phyloP scores from a whole-genome alignment of 2,113 vertebrate genomes.

The Chionodraco myersi region DNA sequence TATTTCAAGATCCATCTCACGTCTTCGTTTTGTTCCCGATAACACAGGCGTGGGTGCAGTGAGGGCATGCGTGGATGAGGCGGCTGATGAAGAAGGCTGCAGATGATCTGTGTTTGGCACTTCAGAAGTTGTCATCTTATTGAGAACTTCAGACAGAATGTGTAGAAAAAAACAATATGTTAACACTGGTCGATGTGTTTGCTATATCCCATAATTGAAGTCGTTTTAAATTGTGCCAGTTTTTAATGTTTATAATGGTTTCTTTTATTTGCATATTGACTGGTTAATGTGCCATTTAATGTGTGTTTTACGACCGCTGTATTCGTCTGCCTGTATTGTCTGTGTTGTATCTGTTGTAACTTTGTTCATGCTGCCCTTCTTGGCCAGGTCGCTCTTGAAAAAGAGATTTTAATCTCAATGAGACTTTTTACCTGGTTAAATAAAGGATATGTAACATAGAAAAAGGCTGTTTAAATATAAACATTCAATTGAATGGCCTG shows the following conservation, averaged over 20 bases:
- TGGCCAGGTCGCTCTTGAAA: too few relatives aligned
- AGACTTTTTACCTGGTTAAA: too few relatives aligned
- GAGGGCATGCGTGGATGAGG: background rate
- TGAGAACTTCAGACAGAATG: conserved; percentile 51
- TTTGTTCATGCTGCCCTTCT: too few relatives aligned
- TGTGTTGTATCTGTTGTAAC: too few relatives aligned
- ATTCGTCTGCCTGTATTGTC: too few relatives aligned
- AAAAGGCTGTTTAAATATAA: background rate
- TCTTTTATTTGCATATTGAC: too few relatives aligned
- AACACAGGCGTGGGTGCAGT: background rate
- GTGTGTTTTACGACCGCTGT: too few relatives aligned
- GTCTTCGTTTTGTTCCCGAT: conserved; percentile 60
- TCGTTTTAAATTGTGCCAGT: too few relatives aligned
- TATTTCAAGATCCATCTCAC: conserved; percentile 7
- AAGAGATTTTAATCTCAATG: too few relatives aligned
- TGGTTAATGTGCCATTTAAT: too few relatives aligned
- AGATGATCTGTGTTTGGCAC: conserved; percentile 18
- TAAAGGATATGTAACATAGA: background rate
- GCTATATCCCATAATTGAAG: too few relatives aligned
- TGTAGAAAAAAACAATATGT: conserved; percentile 9
- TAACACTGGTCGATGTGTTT: background rate
- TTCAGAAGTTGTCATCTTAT: conserved; percentile 59
- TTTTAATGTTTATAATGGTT: too few relatives aligned
- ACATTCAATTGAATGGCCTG: background rate
- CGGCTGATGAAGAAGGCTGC: conserved; percentile 5